Evolutionary conservation across 37 sponge, comb jelly and placozoan genomes (phyloP).

Genomic region (Eunapius fragilis): DNA sequence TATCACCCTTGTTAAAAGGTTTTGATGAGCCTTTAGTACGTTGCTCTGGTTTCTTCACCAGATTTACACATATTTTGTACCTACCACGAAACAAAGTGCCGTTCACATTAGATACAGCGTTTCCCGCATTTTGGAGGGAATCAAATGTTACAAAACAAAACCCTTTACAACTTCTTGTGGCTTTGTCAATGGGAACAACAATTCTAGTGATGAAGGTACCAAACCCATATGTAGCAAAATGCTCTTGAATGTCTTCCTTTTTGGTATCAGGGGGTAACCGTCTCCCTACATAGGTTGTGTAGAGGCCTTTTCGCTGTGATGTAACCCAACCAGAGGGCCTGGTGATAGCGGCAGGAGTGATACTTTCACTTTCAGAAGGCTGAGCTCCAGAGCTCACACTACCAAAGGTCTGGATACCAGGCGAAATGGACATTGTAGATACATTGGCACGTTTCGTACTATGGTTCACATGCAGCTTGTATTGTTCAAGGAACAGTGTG

Average conservation of each 20-base stretch:
- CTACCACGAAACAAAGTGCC: not conserved
- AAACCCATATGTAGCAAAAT: not conserved
- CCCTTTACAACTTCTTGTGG: constrained; percentile 19
- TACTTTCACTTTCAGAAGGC: too few relatives aligned
- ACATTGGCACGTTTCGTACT: too few relatives aligned
- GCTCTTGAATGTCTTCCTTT: not conserved
- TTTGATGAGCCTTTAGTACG: not conserved
- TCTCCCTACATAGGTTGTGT: not conserved
- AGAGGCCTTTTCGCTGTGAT: too few relatives aligned
- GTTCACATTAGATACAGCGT: constrained; percentile 13
- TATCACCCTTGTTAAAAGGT: too few relatives aligned
- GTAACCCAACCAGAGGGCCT: too few relatives aligned
- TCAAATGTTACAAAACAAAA: constrained; percentile 33
- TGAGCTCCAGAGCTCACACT: too few relatives aligned
- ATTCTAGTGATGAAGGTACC: not conserved
- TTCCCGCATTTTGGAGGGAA: not conserved
- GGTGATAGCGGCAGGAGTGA: too few relatives aligned
- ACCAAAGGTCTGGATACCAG: too few relatives aligned
- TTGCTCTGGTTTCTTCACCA: not conserved
- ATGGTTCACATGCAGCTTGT: not conserved
- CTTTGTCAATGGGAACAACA: not conserved
- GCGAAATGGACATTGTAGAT: too few relatives aligned
- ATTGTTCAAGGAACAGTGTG: constrained; percentile 9
- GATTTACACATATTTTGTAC: not conserved
- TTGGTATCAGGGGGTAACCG: not conserved